Base-by-base conservation (phyloP, 1,140 invertebrate genomes). In the Drosophila pseudoobscura region DNA sequence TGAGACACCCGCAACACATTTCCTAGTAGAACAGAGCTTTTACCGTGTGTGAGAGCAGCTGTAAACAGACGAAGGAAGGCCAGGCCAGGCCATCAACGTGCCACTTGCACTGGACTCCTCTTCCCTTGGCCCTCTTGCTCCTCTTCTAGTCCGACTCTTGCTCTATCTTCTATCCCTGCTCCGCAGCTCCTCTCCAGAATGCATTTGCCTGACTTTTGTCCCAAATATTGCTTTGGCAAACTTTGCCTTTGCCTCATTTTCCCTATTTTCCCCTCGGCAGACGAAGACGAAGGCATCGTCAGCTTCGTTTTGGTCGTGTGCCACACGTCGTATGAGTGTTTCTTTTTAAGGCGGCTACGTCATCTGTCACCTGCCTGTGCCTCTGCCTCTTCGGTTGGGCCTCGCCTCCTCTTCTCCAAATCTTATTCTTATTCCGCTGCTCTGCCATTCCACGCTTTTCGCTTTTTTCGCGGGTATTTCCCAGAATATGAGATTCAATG, bases 291-390 rank as follows among this genome's bases (percentile, higher is more conserved):
- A 52, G 55, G n/a, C 52, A 60, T 65, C 55, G 62, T 59, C 29
- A 72, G 62, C 66, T 70, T 63, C 69, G 66, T 57, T 64, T 70
- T 65, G 68, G 77, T 87, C 78, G 82, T 85, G 82, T 85, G 83
- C 62, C 82, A 87, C 83, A 82, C 66, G 82, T 75, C 83, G 82
- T 87, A 87, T 87, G 83, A 78, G 83, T 88, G 82, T 88, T 87
- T 80, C 78, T 82, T 82, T 75, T 78, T 61, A 65, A 57, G 63
- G 47, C 82, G 77, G 79, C 80, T 88, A 87, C 83, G 83, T 88
- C 84, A 89, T 88, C 75, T 65, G 64, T 78, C 83, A 87, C 78
- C 83, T 87, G 77, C 55, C 45, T 64, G 50, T 43, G 64, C 59
- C 26, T 45, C 51, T 39, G 24, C 44, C n/a, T 13, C 44, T 47